Conservation (phyloP, 2,888 invertebrate genomes). For the Phymatocera aterrima region DNA sequence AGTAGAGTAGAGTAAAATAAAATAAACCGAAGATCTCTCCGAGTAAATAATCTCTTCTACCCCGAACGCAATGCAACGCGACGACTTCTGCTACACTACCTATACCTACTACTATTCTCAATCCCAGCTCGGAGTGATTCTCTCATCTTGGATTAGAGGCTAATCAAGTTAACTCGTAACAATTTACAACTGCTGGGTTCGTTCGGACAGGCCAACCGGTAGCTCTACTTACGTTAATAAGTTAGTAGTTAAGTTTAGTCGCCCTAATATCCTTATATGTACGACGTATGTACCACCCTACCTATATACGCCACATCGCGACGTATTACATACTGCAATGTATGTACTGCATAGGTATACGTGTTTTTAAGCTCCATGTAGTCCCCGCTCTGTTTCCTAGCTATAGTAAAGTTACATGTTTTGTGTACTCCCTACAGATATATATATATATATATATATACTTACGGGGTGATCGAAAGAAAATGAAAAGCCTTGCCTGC, state of each 20-base stretch:
- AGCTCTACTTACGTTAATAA: conserved; percentile 67
- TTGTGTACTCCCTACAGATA: background rate
- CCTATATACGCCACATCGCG: background rate
- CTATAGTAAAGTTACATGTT: background rate
- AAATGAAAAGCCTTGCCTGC: too few relatives aligned
- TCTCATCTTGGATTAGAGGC: conserved; percentile 46
- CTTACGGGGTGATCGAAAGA: background rate
- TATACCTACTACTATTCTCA: conserved; percentile 34
- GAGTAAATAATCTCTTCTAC: conserved; percentile 56
- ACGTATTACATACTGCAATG: background rate
- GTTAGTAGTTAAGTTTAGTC: conserved; percentile 61
- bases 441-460: background rate
- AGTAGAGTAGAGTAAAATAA: too few relatives aligned
- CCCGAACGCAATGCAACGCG: conserved; percentile 8
- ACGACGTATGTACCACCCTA: too few relatives aligned
- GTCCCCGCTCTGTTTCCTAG: too few relatives aligned
- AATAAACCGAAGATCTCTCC: background rate
- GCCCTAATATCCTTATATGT: conserved; percentile 46
- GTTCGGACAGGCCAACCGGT: conserved; percentile 22
- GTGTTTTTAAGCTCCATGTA: too few relatives aligned
- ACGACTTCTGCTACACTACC: conserved; percentile 30
- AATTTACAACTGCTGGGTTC: conserved; percentile 58
- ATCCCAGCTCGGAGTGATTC: conserved; percentile 54
- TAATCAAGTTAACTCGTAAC: conserved; percentile 61
- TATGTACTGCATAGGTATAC: too few relatives aligned